Base-by-base conservation (phyloP, 2,888 invertebrate species). In the Lumbricus terrestris region DNA sequence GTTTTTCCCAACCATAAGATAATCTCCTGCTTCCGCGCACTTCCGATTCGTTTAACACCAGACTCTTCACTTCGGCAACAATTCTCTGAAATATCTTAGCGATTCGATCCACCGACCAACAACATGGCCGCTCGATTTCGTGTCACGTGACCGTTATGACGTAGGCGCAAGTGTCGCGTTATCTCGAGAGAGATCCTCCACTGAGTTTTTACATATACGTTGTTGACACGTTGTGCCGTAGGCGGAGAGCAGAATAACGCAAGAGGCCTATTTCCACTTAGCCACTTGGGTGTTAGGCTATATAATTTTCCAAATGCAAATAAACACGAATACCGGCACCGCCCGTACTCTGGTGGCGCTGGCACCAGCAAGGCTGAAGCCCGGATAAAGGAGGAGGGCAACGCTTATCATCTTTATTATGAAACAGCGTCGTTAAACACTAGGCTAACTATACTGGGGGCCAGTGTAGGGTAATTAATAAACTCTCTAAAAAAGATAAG, bases 61-160 rank as follows among this genome's bases (percentile, higher is more conserved):
- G 69, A 69, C 4, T n/a, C 29, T 69, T n/a, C 69, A 69, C 69
- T 69, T 69, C n/a, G n/a, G 8, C n/a, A 69, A 69, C 8, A 69
- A 69, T 69, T 69, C n/a, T 69, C n/a, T n/a, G 69, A 69, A 69
- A 69, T 69, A 69, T n/a, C 69, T 69, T n/a, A 69, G 69, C 69
- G 69, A 69, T 69, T n/a, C 69, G 69, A 69, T 47, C n/a, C 29
- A 69, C 69, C 69, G n/a, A 69, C n/a, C 16, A 3, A 29, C 69
- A 69, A 69, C 69, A 69, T 69, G 69, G 69, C 69, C 69, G 69
- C 69, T 13, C n/a, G 69, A 69, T 69, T 69, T 69, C 69, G 69
- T 69, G 69, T 69, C 69, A 69, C 69, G 69, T 69, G 69, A 69
- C 69, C 29, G 29, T 29, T 69, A 29, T 69, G 69, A 69, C 69